phyloP scores from a whole-genome alignment of 2,113 vertebrate genomes.

The Scophthalmus maximus region DNA sequence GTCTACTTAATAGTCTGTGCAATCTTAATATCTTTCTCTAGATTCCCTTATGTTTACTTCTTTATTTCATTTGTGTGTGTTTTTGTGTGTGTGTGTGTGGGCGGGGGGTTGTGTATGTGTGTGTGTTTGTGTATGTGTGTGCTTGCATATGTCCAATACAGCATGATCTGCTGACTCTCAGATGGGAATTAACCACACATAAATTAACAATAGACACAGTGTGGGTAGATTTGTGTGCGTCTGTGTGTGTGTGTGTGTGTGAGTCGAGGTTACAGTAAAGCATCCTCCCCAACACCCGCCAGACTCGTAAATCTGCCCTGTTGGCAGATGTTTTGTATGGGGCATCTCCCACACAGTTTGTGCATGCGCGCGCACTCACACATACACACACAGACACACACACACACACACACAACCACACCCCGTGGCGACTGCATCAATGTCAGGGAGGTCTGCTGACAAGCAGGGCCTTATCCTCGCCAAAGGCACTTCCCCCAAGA shows the following conservation, averaged over 20 bases:
- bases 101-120: neutral
- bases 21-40: no score
- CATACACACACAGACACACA: constrained; percentile 31
- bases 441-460: constrained; percentile 67
- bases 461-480: constrained; percentile 56
- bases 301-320: constrained; percentile 60
- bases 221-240: constrained; percentile 33
- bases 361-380: neutral
- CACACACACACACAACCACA: constrained; percentile 16
- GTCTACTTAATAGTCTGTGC: no score
- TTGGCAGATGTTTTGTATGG: constrained; percentile 67
- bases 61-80: neutral
- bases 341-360: constrained; percentile 45
- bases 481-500: constrained; percentile 46
- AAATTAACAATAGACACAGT: constrained; percentile 58
- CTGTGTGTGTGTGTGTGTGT: constrained; percentile 15
- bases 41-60: no score
- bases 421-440: constrained; percentile 42
- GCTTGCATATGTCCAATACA: constrained; percentile 22
- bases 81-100: neutral
- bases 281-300: constrained; percentile 47
- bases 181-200: constrained; percentile 46
- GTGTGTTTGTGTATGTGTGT: neutral
- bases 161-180: constrained; percentile 49
- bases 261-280: constrained; percentile 49